Evolutionary conservation across 2,797 vertebrate genomes (phyloP).

Genomic region (Caiman crocodilus): DNA sequence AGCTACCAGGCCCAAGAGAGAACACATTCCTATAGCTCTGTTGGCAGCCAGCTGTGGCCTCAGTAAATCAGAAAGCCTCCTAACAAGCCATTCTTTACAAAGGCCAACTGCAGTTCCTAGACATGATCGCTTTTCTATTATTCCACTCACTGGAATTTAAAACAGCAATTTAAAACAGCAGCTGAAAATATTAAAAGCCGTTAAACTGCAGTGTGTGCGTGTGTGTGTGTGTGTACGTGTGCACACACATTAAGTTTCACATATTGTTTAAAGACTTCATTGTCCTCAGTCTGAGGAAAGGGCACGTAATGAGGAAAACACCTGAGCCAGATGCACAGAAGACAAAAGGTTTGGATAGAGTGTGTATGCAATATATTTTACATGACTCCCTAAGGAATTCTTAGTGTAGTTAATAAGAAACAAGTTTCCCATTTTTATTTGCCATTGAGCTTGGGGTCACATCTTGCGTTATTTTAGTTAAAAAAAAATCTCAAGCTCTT

Average conservation of each 20-base stretch:
- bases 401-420: background rate
- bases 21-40: slow-evolving; percentile 80
- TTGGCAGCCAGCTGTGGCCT: slow-evolving; percentile 85
- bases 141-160: slow-evolving; percentile 79
- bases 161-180: slow-evolving; percentile 73
- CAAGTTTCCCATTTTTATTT: background rate
- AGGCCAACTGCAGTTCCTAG: slow-evolving; percentile 78
- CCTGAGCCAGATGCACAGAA: background rate
- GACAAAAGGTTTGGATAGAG: background rate
- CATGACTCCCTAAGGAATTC: background rate
- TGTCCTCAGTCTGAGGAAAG: slow-evolving; percentile 39
- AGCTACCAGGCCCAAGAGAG: slow-evolving; percentile 81
- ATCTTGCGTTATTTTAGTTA: background rate
- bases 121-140: slow-evolving; percentile 79
- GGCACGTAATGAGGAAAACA: slow-evolving; percentile 5
- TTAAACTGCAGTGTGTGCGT: slow-evolving; percentile 34
- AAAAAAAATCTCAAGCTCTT: background rate
- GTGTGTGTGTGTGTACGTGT: background rate
- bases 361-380: background rate
- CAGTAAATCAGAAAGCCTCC: slow-evolving; percentile 82
- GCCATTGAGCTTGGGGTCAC: background rate
- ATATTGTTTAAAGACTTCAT: slow-evolving; percentile 43
- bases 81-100: slow-evolving; percentile 81
- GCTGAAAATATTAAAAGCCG: slow-evolving; percentile 61
- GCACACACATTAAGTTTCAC: slow-evolving; percentile 35